A percentile compares a stretch with the other conserved stretches of the same genome.
These are phyloP conservation scores for Heliconius hermathena DNA, from an alignment of 1,140 invertebrate species.

Conservation along the genomic window DNA sequence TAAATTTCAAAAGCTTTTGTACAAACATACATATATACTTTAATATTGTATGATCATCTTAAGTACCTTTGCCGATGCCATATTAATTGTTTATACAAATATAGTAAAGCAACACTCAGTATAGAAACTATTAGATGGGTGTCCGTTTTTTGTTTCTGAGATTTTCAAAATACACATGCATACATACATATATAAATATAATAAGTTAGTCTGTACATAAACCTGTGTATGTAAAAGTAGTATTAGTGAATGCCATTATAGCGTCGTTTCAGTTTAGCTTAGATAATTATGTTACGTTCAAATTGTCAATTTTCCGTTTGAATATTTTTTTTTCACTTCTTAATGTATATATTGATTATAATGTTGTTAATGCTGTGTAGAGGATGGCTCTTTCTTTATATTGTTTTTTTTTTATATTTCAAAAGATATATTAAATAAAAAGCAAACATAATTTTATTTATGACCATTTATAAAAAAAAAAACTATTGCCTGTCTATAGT, in stretches of 20 bases:
- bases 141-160: conserved; percentile 18
- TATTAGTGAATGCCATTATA: conserved; percentile 8
- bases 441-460: no score
- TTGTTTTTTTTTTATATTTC: not conserved
- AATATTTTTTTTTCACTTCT: not conserved
- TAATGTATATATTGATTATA: conserved; percentile 2
- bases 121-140: conserved; percentile 20
- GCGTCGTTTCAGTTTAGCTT: conserved; percentile 11
- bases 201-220: not conserved
- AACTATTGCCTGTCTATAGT: no score
- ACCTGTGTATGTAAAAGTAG: not conserved
- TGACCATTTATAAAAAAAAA: no score
- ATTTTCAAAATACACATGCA: not conserved
- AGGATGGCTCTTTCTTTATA: not conserved
- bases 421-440: not conserved
- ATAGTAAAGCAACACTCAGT: conserved; percentile 20
- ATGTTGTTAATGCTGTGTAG: not conserved
- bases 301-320: not conserved
- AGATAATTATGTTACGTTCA: not conserved
- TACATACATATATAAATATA: not conserved
- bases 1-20: conserved; percentile 6
- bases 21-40: conserved; percentile 22
- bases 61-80: conserved; percentile 46
- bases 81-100: conserved; percentile 38
- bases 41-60: conserved; percentile 18